Evolutionary conservation across 2,113 vertebrate genomes (phyloP).

Genomic region (Phalacrocorax brasilianus): DNA sequence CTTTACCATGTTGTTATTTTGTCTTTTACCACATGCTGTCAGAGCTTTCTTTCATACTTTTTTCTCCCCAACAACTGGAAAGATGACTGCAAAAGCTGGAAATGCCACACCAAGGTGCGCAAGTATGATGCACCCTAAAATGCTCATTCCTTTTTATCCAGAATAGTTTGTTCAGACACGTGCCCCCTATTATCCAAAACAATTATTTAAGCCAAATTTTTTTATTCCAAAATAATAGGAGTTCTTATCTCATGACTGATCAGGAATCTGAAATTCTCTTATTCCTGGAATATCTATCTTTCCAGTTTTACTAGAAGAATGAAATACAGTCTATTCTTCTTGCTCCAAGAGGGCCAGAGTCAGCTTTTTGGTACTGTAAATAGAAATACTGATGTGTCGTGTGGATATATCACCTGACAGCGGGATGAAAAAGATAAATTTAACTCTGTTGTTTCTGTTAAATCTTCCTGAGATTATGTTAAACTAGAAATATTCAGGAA

Average conservation of each 20-base stretch:
- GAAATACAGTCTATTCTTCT: neutral
- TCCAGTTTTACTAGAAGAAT: neutral
- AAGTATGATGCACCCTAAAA: neutral
- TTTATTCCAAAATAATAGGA: neutral
- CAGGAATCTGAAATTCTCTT: neutral
- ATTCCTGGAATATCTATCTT: neutral
- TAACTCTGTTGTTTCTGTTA: neutral
- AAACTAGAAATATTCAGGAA: neutral
- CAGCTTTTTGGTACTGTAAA: neutral
- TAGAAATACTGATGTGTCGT: neutral
- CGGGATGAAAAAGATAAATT: neutral
- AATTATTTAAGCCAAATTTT: neutral
- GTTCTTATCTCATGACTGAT: neutral
- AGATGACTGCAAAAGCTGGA: neutral
- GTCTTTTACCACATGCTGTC: neutral
- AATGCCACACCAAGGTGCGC: neutral
- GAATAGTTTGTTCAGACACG: neutral
- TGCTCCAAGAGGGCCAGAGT: neutral
- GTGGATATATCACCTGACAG: neutral
- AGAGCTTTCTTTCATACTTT: neutral
- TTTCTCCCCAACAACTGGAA: neutral
- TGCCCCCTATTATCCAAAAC: neutral
- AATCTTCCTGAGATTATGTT: neutral
- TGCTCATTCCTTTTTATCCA: neutral
- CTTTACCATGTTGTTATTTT: neutral